These are phyloP conservation scores for Girardia tigrina DNA, from an alignment of 2,888 invertebrate genomes.

Conservation along the genomic window DNA sequence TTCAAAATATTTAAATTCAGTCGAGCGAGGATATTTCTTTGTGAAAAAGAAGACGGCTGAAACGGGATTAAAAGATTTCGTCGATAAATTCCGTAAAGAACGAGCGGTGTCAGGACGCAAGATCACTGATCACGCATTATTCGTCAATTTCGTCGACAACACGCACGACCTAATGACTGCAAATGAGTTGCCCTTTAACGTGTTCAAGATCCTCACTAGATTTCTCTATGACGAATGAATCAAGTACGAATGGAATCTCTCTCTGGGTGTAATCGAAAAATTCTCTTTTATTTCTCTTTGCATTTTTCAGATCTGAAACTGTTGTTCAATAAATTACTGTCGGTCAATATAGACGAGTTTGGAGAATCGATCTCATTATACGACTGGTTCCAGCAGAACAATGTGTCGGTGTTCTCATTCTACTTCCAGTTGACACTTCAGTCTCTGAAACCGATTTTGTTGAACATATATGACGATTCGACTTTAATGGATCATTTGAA, in stretches of 20 bases:
- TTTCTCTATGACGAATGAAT: too few relatives aligned
- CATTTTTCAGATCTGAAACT: background rate
- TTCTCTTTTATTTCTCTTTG: too few relatives aligned
- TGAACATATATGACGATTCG: background rate
- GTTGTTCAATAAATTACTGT: background rate
- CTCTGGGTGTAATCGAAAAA: background rate
- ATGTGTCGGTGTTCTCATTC: background rate
- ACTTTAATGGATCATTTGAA: background rate
- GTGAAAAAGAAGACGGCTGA: background rate
- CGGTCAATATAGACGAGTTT: background rate
- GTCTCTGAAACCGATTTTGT: background rate
- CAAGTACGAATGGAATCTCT: too few relatives aligned
- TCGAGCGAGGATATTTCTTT: background rate
- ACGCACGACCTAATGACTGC: background rate
- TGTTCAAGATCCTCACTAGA: too few relatives aligned
- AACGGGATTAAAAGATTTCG: background rate
- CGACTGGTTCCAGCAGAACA: background rate
- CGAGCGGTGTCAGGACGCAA: background rate
- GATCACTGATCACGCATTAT: background rate
- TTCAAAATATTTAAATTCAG: too few relatives aligned
- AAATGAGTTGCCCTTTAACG: too few relatives aligned
- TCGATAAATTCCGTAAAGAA: background rate
- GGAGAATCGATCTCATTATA: background rate
- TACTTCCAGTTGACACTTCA: background rate
- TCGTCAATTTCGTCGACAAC: background rate